These are phyloP conservation scores for Smittia aterrima DNA, from an alignment of 2,888 invertebrate genomes.

Conservation along the genomic window DNA sequence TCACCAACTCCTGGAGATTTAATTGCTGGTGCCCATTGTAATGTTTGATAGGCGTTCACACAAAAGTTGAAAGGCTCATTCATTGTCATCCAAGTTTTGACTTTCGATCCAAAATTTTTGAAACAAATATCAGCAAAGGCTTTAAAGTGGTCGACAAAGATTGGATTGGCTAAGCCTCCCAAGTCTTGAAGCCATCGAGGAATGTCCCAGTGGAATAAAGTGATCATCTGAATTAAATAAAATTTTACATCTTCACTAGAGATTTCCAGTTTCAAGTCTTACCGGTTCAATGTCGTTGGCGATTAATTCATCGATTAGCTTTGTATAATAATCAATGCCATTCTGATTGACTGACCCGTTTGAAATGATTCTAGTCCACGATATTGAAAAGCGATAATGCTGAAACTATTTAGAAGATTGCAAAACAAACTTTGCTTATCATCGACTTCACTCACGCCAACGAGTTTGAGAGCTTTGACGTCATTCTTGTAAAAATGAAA, in stretches of 20 bases:
- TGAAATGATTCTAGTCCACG: conserved; percentile 22
- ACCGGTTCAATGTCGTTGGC: not conserved
- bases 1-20: conserved; percentile 54
- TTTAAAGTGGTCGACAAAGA: conserved; percentile 55
- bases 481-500: conserved; percentile 62
- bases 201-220: conserved; percentile 70
- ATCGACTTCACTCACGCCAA: conserved; percentile 51
- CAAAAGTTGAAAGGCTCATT: conserved; percentile 58
- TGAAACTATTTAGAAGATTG: conserved; percentile 8
- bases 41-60: conserved; percentile 51
- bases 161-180: conserved; percentile 57
- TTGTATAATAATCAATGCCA: conserved; percentile 22
- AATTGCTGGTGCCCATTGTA: conserved; percentile 51
- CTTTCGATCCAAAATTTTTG: conserved; percentile 53
- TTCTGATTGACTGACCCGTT: conserved; percentile 13
- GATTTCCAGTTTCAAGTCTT: too few relatives aligned
- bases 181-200: conserved; percentile 56
- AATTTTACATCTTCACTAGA: too few relatives aligned
- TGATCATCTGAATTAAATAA: conserved; percentile 61
- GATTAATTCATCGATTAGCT: conserved; percentile 24
- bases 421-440: not conserved
- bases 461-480: conserved; percentile 56
- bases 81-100: conserved; percentile 60
- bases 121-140: conserved; percentile 56
- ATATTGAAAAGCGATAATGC: conserved; percentile 28